These are phyloP conservation scores for Drosophila eohydei DNA, from an alignment of 2,888 invertebrate genomes.

Conservation along the genomic window DNA sequence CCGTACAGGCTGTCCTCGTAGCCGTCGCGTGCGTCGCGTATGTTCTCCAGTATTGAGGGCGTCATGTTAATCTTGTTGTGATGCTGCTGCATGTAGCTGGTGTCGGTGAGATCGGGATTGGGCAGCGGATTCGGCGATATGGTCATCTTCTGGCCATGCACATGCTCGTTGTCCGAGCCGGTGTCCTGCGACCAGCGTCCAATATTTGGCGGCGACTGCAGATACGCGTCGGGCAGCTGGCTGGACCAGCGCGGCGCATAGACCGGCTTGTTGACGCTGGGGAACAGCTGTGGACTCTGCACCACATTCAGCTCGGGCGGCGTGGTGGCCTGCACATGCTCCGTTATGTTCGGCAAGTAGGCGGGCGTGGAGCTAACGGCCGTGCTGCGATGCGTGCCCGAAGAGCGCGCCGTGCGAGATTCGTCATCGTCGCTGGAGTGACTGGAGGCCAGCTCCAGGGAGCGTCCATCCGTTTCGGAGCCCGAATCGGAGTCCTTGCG, in stretches of 20 bases:
- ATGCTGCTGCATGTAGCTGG: conserved; percentile 86
- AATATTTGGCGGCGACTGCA: conserved; percentile 86
- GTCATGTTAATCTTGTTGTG: conserved; percentile 86
- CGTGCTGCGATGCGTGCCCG: conserved; percentile 85
- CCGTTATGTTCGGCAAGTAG: conserved; percentile 88
- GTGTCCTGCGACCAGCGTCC: conserved; percentile 93
- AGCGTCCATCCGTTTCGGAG: conserved; percentile 91
- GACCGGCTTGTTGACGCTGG: conserved; percentile 88
- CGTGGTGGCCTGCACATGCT: conserved; percentile 87
- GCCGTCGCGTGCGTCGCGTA: conserved; percentile 86
- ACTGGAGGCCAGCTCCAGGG: conserved; percentile 96
- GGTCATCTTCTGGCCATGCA: conserved; percentile 86
- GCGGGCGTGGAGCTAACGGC: conserved; percentile 85
- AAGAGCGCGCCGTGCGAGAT: conserved; percentile 85
- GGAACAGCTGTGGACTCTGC: conserved; percentile 89
- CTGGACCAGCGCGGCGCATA: conserved; percentile 89
- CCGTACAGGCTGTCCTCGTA: conserved; percentile 82
- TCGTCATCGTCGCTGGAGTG: conserved; percentile 97
- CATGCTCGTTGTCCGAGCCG: conserved; percentile 89
- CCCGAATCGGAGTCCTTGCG: conserved; percentile 92
- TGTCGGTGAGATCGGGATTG: conserved; percentile 91
- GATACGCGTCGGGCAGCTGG: conserved; percentile 88
- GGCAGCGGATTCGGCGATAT: conserved; percentile 90
- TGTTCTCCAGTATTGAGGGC: conserved; percentile 87
- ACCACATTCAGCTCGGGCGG: conserved; percentile 88